These are phyloP conservation scores for Sanderia malayensis DNA, from an alignment of 30 jellyfish, hydroid and myxozoan species.

Conservation along the genomic window DNA sequence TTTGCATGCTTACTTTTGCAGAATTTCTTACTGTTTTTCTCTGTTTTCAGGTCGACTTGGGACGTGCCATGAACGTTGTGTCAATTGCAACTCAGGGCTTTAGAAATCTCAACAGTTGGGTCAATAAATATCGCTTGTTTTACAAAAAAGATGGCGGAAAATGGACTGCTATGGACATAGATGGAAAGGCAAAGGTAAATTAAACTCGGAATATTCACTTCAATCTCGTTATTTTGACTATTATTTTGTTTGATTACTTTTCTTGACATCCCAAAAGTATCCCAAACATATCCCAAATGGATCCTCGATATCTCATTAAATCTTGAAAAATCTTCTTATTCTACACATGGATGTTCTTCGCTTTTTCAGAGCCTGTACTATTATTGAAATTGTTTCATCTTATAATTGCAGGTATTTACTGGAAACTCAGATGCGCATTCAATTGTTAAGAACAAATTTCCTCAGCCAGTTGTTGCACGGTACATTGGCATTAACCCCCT, in stretches of 20 bases:
- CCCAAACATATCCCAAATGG: neutral
- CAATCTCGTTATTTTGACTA: neutral
- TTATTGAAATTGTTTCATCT: no score
- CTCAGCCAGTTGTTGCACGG: constrained; percentile 49
- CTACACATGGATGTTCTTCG: no score
- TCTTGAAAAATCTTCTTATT: neutral
- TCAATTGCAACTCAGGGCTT: constrained; percentile 71
- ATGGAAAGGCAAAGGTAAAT: constrained; percentile 38
- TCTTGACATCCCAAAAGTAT: neutral
- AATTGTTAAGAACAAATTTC: constrained; percentile 25
- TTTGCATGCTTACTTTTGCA: neutral
- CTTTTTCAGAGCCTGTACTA: no score
- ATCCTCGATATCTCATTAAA: neutral
- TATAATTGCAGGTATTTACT: constrained; percentile 34
- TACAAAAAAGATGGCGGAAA: constrained; percentile 22
- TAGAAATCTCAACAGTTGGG: constrained; percentile 52
- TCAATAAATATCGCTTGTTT: constrained; percentile 27
- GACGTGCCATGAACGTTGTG: constrained; percentile 41
- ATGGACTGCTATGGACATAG: constrained; percentile 27
- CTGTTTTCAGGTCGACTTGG: constrained; percentile 51
- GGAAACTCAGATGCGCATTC: constrained; percentile 58
- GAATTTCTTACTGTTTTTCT: no score
- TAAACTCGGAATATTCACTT: neutral
- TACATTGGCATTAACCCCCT: constrained; percentile 58
- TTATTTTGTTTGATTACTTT: neutral